Evolutionary conservation across 1,140 invertebrate genomes (phyloP).

Genomic region (Drosophila simulans): DNA sequence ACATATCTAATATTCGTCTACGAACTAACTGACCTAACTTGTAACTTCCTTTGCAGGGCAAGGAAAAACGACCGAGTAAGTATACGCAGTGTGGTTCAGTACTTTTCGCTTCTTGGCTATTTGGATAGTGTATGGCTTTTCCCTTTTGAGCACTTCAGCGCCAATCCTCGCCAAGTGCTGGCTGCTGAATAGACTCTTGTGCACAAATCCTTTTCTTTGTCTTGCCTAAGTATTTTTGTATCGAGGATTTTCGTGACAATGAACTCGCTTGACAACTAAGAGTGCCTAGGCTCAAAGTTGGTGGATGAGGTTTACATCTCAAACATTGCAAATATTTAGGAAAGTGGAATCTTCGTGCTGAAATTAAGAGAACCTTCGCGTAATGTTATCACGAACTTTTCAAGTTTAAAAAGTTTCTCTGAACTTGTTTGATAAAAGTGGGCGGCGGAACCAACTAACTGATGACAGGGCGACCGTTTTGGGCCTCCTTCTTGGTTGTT

Average conservation of each 20-base stretch:
- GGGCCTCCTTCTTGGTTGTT: background rate
- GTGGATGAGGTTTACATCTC: background rate
- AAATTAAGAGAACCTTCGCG: too few species aligned
- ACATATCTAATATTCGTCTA: conserved; percentile 25
- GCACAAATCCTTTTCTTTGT: conserved; percentile 68
- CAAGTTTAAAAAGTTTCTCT: too few species aligned
- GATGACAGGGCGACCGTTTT: background rate
- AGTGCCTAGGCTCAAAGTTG: background rate
- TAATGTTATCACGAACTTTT: too few species aligned
- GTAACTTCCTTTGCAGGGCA: conserved; percentile 56
- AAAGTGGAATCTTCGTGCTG: too few species aligned
- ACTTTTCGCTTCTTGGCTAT: conserved; percentile 4
- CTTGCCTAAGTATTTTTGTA: conserved; percentile 12
- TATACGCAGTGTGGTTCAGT: conserved; percentile 20
- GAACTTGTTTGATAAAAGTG: too few species aligned
- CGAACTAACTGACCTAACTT: conserved; percentile 13
- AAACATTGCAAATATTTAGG: background rate
- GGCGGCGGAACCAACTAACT: background rate
- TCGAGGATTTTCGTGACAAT: background rate
- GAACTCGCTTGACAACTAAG: background rate
- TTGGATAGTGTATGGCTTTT: conserved; percentile 10
- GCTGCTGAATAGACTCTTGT: conserved; percentile 53
- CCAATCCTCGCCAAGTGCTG: conserved; percentile 20
- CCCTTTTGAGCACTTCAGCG: conserved; percentile 66
- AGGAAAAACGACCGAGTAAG: conserved; percentile 82